A percentile compares a stretch with the other conserved stretches of the same genome.
These are phyloP conservation scores for Brachionus rubens DNA, from an alignment of 1,140 invertebrate genomes.

Conservation along the genomic window DNA sequence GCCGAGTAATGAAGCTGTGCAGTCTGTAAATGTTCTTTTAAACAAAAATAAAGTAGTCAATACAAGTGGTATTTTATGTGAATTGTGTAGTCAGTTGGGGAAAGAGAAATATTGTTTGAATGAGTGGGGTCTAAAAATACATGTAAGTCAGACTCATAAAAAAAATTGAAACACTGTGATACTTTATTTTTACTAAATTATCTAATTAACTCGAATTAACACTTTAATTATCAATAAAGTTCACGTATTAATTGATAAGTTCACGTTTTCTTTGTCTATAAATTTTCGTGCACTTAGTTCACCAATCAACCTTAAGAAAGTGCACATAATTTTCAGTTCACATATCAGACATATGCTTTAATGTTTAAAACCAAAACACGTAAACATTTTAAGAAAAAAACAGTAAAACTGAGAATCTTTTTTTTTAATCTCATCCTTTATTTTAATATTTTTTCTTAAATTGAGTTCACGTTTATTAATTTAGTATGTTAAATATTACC, in stretches of 20 bases:
- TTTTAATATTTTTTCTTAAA: too few species aligned
- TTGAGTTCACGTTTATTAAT: not conserved
- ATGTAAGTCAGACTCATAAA: not conserved
- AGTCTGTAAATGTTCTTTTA: not conserved
- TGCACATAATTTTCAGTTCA: not conserved
- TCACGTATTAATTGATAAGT: not conserved
- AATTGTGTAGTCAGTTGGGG: not conserved
- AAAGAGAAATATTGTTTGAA: not conserved
- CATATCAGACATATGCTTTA: not conserved
- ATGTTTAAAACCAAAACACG: too few species aligned
- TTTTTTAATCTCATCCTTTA: too few species aligned
- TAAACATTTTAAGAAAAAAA: too few species aligned
- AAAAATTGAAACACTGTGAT: not conserved
- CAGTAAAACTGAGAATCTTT: too few species aligned
- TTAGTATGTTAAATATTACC: not conserved
- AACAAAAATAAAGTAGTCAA: not conserved
- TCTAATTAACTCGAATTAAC: not conserved
- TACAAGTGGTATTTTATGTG: not conserved
- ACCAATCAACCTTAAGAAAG: too few species aligned
- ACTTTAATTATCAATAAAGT: not conserved
- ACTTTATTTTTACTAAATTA: not conserved
- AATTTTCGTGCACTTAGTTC: not conserved
- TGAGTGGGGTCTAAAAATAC: constrained; percentile 14
- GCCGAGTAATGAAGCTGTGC: not conserved
- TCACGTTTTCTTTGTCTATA: not conserved